These are phyloP conservation scores for Nibea coibor DNA, from an alignment of 2,113 vertebrate genomes.

Conservation along the genomic window DNA sequence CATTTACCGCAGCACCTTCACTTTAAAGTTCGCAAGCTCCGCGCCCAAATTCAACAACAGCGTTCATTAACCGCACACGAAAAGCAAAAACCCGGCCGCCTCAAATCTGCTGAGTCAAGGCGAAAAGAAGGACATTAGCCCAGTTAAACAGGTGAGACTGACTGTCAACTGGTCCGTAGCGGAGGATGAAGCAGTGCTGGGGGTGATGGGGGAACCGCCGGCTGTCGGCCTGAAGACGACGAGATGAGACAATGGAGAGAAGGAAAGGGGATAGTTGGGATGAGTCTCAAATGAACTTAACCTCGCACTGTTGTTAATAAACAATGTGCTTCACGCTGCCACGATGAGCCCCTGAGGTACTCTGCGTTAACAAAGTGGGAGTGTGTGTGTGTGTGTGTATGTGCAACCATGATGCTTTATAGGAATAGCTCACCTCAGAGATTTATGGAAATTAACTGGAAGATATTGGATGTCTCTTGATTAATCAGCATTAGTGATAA, in stretches of 20 bases:
- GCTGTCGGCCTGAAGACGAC: constrained; percentile 37
- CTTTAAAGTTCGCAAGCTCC: not conserved
- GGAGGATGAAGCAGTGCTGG: constrained; percentile 35
- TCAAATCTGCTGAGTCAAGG: constrained; percentile 3
- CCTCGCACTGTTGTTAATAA: constrained; percentile 69
- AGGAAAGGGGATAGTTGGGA: constrained; percentile 53
- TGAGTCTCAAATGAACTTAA: constrained; percentile 67
- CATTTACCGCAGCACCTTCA: not conserved
- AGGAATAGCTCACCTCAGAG: constrained; percentile 20
- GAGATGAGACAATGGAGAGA: constrained; percentile 58
- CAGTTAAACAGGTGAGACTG: constrained; percentile 31
- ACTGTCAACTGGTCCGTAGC: constrained; percentile 45
- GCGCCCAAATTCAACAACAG: not conserved
- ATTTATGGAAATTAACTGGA: not conserved
- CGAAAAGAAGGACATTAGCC: constrained; percentile 9
- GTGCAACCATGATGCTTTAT: constrained; percentile 24
- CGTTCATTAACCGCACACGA: not conserved
- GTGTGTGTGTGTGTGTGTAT: not conserved
- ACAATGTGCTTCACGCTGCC: constrained; percentile 60
- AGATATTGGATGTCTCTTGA: not conserved
- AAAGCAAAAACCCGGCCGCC: not conserved
- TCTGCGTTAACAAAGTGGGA: constrained; percentile 20
- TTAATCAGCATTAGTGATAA: constrained; percentile 6
- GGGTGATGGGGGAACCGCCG: not conserved
- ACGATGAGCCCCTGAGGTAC: constrained; percentile 48